Conservation (phyloP, 2,888 invertebrate species). For the Dryobotodes eremita region DNA sequence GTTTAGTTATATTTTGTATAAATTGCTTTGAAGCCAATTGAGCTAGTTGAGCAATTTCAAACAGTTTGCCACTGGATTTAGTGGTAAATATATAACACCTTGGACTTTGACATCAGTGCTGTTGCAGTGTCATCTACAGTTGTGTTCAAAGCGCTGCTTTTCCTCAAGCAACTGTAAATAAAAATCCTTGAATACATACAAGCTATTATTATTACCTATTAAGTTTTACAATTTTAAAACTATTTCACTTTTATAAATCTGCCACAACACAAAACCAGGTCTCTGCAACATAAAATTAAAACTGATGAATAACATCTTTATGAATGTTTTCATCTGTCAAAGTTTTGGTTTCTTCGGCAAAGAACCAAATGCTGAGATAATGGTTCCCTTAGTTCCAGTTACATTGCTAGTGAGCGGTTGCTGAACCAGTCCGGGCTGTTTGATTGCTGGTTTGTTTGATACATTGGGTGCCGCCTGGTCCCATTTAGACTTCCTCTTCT, state of each 20-base stretch:
- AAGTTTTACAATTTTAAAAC: neutral
- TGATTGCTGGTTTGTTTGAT: constrained; percentile 90
- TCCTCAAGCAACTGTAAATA: neutral
- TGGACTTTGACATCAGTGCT: too few species aligned
- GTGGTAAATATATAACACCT: too few species aligned
- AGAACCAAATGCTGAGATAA: constrained; percentile 98
- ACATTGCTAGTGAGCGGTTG: constrained; percentile 95
- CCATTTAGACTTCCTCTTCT: constrained; percentile 97
- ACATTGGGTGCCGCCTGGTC: constrained; percentile 95
- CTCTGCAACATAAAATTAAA: constrained; percentile 1
- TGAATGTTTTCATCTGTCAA: constrained; percentile 72
- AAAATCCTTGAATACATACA: neutral
- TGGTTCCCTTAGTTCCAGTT: constrained; percentile 97
- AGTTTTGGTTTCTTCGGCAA: constrained; percentile 95
- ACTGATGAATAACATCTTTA: neutral
- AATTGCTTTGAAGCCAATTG: too few species aligned
- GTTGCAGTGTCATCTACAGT: too few species aligned
- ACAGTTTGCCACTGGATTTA: too few species aligned
- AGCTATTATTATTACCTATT: neutral
- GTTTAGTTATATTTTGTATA: too few species aligned
- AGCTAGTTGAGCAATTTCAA: too few species aligned
- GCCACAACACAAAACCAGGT: constrained; percentile 20
- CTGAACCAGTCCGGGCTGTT: constrained; percentile 93
- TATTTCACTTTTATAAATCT: neutral
- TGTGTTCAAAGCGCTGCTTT: too few species aligned